Evolutionary conservation across 2,113 vertebrate genomes (phyloP).

Genomic region (Brachirus orientalis): DNA sequence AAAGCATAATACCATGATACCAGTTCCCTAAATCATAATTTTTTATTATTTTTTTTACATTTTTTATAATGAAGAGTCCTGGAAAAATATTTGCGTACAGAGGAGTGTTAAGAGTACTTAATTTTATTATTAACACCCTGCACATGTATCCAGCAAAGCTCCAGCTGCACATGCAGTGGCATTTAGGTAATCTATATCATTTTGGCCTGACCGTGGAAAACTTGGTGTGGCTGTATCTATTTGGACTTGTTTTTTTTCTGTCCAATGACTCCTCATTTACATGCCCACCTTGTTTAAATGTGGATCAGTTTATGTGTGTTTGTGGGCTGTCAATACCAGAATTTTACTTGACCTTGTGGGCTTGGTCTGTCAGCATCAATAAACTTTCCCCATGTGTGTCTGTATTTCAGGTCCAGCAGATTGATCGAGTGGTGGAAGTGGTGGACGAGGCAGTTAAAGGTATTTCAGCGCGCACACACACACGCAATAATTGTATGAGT

Average conservation of each 20-base stretch:
- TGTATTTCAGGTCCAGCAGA: constrained; percentile 77
- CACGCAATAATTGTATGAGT: not conserved
- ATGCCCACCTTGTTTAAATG: constrained; percentile 39
- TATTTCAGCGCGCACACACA: constrained; percentile 43
- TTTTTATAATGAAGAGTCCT: no score
- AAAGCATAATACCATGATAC: no score
- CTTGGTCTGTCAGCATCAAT: constrained; percentile 52
- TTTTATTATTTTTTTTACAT: no score
- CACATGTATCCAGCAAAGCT: no score
- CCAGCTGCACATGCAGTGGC: constrained; percentile 23
- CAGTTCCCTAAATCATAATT: no score
- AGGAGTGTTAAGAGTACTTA: no score
- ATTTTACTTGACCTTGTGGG: constrained; percentile 46
- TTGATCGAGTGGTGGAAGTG: constrained; percentile 80
- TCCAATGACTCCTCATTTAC: constrained; percentile 32
- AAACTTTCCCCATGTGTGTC: constrained; percentile 52
- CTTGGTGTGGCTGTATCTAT: constrained; percentile 18
- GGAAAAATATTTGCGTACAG: no score
- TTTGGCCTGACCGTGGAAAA: constrained; percentile 39
- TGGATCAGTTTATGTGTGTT: constrained; percentile 37
- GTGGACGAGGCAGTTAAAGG: constrained; percentile 80
- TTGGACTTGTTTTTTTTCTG: constrained; percentile 32
- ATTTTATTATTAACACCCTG: no score
- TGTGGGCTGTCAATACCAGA: constrained; percentile 43
- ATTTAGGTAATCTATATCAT: constrained; percentile 65